Percentiles rank a stretch among this genome's conserved stretches.
phyloP scores from a whole-genome alignment of 2,113 vertebrate species.

The Rostratula benghalensis region DNA sequence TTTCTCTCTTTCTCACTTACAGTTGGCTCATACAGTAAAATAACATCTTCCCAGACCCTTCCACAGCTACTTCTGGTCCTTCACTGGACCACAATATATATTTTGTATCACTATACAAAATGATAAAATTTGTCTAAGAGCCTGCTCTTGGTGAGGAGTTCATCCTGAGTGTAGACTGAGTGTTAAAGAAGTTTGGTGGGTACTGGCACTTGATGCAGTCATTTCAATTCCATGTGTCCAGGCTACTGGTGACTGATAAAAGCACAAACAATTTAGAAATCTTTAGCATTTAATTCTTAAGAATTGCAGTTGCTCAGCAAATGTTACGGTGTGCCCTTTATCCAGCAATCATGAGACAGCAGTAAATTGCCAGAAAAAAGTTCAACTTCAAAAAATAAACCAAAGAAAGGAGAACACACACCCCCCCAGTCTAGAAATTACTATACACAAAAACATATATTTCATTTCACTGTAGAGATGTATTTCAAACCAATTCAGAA shows the following conservation, averaged over 20 bases:
- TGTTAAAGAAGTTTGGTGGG: not conserved
- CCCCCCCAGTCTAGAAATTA: not conserved
- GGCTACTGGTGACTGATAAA: not conserved
- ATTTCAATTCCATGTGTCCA: not conserved
- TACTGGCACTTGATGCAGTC: not conserved
- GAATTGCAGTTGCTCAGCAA: not conserved
- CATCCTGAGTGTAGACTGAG: too few species aligned
- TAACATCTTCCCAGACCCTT: not conserved
- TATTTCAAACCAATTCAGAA: slow-evolving; percentile 54
- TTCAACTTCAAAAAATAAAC: not conserved
- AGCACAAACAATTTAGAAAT: not conserved
- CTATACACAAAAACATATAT: not conserved
- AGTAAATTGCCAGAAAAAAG: not conserved
- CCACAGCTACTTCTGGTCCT: not conserved
- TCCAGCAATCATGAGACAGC: not conserved
- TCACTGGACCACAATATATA: too few species aligned
- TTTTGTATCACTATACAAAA: too few species aligned
- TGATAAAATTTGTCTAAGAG: not conserved
- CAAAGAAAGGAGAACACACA: not conserved
- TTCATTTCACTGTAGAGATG: slow-evolving; percentile 29
- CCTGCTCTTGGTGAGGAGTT: not conserved
- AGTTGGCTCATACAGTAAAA: not conserved
- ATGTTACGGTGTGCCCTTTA: not conserved
- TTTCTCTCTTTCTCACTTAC: not conserved
- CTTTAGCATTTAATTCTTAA: not conserved